A percentile compares a stretch with the other conserved stretches of the same genome.
phyloP scores from a whole-genome alignment of 2,113 vertebrate genomes.

The Typhlomys cinereus region DNA sequence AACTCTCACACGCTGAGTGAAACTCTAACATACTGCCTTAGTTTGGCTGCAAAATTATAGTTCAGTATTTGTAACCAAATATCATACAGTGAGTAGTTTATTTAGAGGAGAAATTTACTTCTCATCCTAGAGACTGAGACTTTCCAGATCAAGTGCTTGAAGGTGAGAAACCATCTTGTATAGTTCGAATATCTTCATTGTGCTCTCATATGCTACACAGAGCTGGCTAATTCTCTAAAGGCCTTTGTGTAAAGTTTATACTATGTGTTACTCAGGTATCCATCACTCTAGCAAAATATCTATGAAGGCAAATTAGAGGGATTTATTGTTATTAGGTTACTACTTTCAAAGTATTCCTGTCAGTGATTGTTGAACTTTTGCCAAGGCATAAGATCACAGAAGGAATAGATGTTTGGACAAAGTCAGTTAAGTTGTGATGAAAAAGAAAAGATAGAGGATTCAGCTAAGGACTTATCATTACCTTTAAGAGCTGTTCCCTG shows the following conservation, averaged over 20 bases:
- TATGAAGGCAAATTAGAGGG: too few relatives aligned
- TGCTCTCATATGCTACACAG: background rate
- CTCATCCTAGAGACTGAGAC: background rate
- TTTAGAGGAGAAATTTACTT: background rate
- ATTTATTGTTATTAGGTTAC: too few relatives aligned
- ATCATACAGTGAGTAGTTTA: fast-evolving
- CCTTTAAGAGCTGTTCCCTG: background rate
- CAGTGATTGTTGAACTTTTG: too few relatives aligned
- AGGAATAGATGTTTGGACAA: fast-evolving
- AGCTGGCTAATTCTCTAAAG: background rate
- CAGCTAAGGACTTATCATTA: fast-evolving
- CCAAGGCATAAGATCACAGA: background rate
- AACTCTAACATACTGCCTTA: background rate
- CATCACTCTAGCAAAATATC: background rate
- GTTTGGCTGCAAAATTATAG: background rate
- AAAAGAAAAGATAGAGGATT: background rate
- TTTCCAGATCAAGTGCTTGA: background rate
- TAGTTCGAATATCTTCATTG: background rate
- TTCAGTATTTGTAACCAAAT: background rate
- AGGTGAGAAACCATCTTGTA: background rate
- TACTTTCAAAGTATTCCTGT: too few relatives aligned
- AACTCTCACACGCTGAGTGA: background rate
- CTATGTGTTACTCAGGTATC: background rate
- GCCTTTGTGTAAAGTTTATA: background rate
- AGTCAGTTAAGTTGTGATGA: background rate